Conservation (phyloP, 2,113 vertebrate genomes). For the Chitala chitala region DNA sequence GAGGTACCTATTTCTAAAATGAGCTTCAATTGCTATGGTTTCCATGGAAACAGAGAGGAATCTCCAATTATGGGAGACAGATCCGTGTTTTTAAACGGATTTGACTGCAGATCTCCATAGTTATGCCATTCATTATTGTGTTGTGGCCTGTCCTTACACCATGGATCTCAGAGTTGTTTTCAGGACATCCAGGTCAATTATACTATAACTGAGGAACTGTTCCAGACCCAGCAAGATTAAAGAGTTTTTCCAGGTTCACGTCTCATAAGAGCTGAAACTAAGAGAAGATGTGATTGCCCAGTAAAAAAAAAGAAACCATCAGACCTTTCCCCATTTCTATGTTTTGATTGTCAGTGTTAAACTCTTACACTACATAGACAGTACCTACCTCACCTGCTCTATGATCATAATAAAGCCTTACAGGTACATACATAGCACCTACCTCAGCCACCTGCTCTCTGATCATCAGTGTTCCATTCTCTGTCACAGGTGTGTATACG, state of each 20-base stretch:
- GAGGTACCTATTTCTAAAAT: neutral
- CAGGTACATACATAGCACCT: no score
- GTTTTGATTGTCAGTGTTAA: no score
- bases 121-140: neutral
- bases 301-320: no score
- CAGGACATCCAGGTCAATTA: neutral
- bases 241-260: neutral
- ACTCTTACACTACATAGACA: no score
- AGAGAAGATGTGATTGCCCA: no score
- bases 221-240: neutral
- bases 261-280: neutral
- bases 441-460: neutral
- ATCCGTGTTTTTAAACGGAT: slow-evolving; percentile 4
- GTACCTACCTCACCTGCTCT: no score
- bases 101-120: neutral
- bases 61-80: neutral
- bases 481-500: neutral
- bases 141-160: neutral
- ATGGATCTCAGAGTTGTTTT: neutral
- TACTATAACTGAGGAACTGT: neutral
- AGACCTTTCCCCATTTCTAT: no score
- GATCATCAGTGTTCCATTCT: neutral
- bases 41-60: slow-evolving; percentile 24
- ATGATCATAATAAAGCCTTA: no score
- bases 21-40: neutral